Base-by-base conservation (phyloP, 2,888 invertebrate species). In the Bhutanitis thaidina region DNA sequence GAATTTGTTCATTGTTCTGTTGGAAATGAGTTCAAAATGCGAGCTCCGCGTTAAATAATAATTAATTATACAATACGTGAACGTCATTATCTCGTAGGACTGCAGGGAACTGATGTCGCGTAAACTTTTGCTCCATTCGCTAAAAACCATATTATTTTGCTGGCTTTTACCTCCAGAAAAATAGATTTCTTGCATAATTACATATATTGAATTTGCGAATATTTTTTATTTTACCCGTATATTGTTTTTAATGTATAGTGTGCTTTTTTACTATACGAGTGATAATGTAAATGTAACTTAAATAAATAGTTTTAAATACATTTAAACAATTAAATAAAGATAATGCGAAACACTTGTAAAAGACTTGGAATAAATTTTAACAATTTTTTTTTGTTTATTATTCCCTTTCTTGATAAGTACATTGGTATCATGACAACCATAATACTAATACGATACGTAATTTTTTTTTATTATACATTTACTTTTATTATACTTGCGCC, bases 21-120 rank as follows among this genome's bases (percentile, higher is more conserved):
- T 30, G 30, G 12, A n/a, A 20, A 41, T 41, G 12, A 37, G 40
- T 46, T 16, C 10, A 46, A 15, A 51, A 7, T 52, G 41, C 4
- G 36, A 16, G 25, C 10, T 14, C 15, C 39, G 7, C 4, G 13
- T 13, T 20, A 20, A 3, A 20, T 32, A 9, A 37, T 37, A 46
- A 52, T 46, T 52, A 46, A 52, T 52, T 37, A 37, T 32, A 35
- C 44, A 32, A 37, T 44, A 46, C 32, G 40, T n/a, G 40, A 35
- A 30, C 35, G 46, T 46, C 46, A 46, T 52, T 52, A 52, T 35
- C 41, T n/a, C 7, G 10, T n/a, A 9, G 7, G 7, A 30, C n/a
- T 30, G 41, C 20, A 27, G 37, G 30, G 10, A 41, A 43, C 10
- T 34, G 49, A 36, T 40, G 35, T 20, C 46, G 46, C 12, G 49